These are phyloP conservation scores for Epinotia nisella DNA, from an alignment of 2,888 invertebrate genomes.

Conservation along the genomic window DNA sequence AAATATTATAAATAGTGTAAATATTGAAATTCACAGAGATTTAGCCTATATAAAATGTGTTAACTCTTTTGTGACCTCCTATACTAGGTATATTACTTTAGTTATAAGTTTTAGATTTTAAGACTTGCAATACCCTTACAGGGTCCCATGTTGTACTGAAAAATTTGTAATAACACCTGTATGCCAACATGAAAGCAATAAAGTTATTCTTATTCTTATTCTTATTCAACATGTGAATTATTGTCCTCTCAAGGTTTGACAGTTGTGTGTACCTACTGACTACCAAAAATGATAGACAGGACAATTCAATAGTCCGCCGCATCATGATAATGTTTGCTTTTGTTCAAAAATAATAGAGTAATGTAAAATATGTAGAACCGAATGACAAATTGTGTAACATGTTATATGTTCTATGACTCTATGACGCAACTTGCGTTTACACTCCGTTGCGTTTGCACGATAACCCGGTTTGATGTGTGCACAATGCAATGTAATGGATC, in stretches of 20 bases:
- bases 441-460: slow-evolving; percentile 35
- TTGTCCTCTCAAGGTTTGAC: neutral
- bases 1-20: no score
- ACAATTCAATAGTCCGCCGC: slow-evolving; percentile 1
- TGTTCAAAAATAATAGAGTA: slow-evolving; percentile 15
- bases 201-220: no score
- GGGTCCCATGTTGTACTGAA: no score
- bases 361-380: slow-evolving; percentile 20
- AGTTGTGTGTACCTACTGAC: neutral
- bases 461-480: slow-evolving; percentile 14
- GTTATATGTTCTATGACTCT: slow-evolving; percentile 8
- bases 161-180: no score
- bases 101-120: no score
- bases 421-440: slow-evolving; percentile 35
- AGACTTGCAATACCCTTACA: no score
- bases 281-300: neutral
- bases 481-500: slow-evolving; percentile 23
- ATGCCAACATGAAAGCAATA: no score
- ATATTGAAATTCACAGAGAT: no score
- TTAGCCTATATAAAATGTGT: no score
- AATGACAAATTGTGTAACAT: slow-evolving; percentile 18
- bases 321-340: slow-evolving; percentile 7
- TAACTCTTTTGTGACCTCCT: no score
- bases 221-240: no score
- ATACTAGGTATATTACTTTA: no score